These are phyloP conservation scores for Volucella bombylans DNA, from an alignment of 2,888 invertebrate genomes.

Conservation along the genomic window DNA sequence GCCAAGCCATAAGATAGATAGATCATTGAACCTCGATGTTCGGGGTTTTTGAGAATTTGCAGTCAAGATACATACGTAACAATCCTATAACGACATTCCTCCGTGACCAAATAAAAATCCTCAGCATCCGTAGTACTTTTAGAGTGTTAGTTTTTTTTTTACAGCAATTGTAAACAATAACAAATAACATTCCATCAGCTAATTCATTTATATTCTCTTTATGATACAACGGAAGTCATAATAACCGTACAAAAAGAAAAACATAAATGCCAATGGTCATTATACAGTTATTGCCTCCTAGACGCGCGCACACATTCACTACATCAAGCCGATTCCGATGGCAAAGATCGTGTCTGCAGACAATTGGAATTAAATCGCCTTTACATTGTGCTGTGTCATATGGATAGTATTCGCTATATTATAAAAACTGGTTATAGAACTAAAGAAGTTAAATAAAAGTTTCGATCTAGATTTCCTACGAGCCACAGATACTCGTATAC, in stretches of 20 bases:
- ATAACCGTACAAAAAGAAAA: constrained; percentile 10
- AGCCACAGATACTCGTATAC: neutral
- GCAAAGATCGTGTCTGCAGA: constrained; percentile 36
- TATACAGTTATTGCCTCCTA: constrained; percentile 29
- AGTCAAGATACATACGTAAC: too few species aligned
- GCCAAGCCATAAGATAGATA: too few species aligned
- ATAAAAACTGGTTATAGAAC: constrained; percentile 33
- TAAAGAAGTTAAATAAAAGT: constrained; percentile 36
- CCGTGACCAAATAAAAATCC: too few species aligned
- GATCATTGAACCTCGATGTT: too few species aligned
- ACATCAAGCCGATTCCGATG: neutral
- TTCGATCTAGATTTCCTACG: constrained; percentile 46
- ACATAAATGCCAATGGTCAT: constrained; percentile 26
- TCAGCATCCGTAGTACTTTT: too few species aligned
- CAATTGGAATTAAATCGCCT: constrained; percentile 40
- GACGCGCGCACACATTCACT: constrained; percentile 8
- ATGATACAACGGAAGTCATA: constrained; percentile 23
- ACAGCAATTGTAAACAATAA: neutral
- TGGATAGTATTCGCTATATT: neutral
- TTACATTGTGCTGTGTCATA: constrained; percentile 46
- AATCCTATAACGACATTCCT: too few species aligned
- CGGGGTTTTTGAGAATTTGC: too few species aligned
- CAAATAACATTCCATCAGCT: neutral
- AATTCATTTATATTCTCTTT: constrained; percentile 15
- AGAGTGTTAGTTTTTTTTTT: neutral